A percentile compares a stretch with the other conserved stretches of the same genome.
phyloP scores from a whole-genome alignment of 1,140 invertebrate genomes.

The Paralvinella palmiformis region DNA sequence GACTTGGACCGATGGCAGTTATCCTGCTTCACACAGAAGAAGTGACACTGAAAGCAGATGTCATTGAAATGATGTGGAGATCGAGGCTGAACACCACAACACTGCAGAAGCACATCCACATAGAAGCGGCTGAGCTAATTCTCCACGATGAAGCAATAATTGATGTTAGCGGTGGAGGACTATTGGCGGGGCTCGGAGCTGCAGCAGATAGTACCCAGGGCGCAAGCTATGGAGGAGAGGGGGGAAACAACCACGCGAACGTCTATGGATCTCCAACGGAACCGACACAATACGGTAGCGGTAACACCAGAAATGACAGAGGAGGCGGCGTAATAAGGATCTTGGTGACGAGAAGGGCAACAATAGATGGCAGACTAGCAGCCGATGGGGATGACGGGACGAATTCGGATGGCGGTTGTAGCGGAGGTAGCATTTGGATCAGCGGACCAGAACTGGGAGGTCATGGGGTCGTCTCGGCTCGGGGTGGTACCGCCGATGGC shows the following conservation, averaged over 20 bases:
- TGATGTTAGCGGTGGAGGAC: conserved; percentile 19
- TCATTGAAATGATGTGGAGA: conserved; percentile 25
- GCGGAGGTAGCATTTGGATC: conserved; percentile 32
- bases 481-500: conserved; percentile 23
- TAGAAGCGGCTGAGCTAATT: conserved; percentile 22
- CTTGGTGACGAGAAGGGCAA: conserved; percentile 8
- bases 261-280: conserved; percentile 26
- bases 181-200: background rate
- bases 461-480: conserved; percentile 27
- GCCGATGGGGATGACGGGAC: conserved; percentile 22
- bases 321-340: conserved; percentile 30
- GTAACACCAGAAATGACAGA: conserved; percentile 16
- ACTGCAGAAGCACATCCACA: conserved; percentile 17
- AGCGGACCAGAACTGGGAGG: conserved; percentile 24
- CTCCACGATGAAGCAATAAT: conserved; percentile 29
- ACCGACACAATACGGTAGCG: conserved; percentile 27
- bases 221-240: conserved; percentile 31
- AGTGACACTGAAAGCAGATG: conserved; percentile 19
- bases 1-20: background rate
- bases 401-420: conserved; percentile 23
- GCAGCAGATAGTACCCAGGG: conserved; percentile 19
- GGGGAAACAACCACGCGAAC: conserved; percentile 17
- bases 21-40: conserved; percentile 24
- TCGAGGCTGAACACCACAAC: conserved; percentile 20
- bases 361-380: conserved; percentile 26